Evolutionary conservation across 2,797 vertebrate species (phyloP).

Genomic region (Crax fasciolata): DNA sequence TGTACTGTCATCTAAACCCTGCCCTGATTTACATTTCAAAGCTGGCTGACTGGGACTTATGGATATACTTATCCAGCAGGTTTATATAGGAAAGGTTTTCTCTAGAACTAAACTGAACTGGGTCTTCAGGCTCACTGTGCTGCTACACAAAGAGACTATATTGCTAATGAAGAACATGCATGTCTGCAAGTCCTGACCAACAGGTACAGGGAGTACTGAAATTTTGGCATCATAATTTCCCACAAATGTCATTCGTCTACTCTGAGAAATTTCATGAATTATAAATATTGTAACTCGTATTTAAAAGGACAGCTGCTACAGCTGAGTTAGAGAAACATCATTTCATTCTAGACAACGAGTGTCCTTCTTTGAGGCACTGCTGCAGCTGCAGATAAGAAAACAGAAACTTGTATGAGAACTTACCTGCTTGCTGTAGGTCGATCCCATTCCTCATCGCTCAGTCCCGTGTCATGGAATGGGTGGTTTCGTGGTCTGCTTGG

Average conservation of each 20-base stretch:
- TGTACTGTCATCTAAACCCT: background rate
- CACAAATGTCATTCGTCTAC: background rate
- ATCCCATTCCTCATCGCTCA: slow-evolving; percentile 95
- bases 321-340: background rate
- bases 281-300: background rate
- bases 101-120: background rate
- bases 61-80: background rate
- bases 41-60: background rate
- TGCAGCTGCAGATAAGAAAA: background rate
- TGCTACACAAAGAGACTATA: background rate
- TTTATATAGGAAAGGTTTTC: background rate
- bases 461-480: slow-evolving; percentile 90
- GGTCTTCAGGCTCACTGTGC: background rate
- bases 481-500: slow-evolving; percentile 87
- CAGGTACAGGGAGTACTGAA: background rate
- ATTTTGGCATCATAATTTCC: slow-evolving; percentile 20
- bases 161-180: background rate
- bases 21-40: background rate
- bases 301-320: background rate
- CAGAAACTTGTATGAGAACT: background rate
- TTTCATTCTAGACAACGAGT: background rate
- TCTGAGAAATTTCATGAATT: background rate
- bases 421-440: slow-evolving; percentile 89
- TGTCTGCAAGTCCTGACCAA: background rate
- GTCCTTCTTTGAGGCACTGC: background rate